Conservation (phyloP, 2,797 vertebrate species). For the Silurus lanzhouensis region DNA sequence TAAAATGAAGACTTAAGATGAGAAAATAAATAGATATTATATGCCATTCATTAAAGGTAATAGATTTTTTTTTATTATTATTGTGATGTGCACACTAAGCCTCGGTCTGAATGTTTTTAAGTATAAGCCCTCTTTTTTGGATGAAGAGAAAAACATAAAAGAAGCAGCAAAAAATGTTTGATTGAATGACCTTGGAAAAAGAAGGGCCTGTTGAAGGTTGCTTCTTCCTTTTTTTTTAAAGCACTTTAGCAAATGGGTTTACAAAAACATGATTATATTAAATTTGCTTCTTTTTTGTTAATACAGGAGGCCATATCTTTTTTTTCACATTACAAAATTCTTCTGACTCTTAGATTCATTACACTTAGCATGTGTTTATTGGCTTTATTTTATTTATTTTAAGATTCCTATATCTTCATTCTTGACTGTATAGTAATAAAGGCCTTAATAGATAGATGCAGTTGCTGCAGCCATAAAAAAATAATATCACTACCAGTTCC, state of each 20-base stretch:
- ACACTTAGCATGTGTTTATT: too few relatives aligned
- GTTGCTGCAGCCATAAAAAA: not conserved
- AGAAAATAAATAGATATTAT: not conserved
- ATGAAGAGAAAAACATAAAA: not conserved
- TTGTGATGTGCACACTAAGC: not conserved
- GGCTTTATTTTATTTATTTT: not conserved
- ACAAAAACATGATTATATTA: not conserved
- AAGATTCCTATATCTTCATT: not conserved
- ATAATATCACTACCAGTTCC: not conserved
- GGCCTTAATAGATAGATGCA: not conserved
- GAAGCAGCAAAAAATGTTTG: not conserved
- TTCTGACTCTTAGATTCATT: too few relatives aligned
- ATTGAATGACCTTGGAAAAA: not conserved
- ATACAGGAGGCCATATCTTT: not conserved
- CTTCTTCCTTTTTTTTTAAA: not conserved
- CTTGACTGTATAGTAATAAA: not conserved
- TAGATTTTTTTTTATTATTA: not conserved
- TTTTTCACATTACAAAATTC: not conserved
- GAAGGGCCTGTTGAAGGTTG: not conserved
- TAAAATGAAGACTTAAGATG: not conserved
- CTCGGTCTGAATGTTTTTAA: not conserved
- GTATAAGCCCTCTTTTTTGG: not conserved
- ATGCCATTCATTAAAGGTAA: not conserved
- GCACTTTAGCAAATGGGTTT: too few relatives aligned
- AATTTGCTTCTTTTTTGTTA: not conserved